A percentile compares a stretch with the other conserved stretches of the same genome.
Conservation (phyloP, 2,113 vertebrate genomes). For the Notechis scutatus region DNA sequence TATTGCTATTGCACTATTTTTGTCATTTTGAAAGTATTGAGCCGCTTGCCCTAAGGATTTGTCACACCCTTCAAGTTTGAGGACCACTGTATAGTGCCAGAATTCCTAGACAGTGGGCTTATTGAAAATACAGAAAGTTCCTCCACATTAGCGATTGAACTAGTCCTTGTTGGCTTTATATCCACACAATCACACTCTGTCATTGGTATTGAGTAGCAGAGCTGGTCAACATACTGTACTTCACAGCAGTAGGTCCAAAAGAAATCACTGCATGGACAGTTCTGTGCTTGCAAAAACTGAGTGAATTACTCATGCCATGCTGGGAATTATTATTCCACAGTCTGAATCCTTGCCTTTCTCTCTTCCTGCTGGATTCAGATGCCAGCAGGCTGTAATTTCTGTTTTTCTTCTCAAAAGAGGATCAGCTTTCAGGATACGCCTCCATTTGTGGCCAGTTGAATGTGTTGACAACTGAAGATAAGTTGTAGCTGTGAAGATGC, state of each 20-base stretch:
- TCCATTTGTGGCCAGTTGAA: background rate
- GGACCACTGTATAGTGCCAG: background rate
- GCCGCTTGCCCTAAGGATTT: constrained; percentile 5
- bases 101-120: background rate
- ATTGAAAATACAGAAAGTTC: background rate
- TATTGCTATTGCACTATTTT: background rate
- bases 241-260: background rate
- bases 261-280: background rate
- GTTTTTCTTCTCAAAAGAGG: background rate
- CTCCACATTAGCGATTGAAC: background rate
- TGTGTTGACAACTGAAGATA: background rate
- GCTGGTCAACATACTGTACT: background rate
- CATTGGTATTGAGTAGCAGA: background rate
- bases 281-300: background rate
- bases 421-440: background rate
- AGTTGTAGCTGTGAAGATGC: background rate
- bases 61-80: background rate
- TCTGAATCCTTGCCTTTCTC: background rate
- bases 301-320: background rate
- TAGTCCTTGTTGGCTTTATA: background rate
- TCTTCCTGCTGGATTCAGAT: background rate
- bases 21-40: background rate
- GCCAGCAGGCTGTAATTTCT: background rate
- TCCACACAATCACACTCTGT: background rate
- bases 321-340: background rate